Evolutionary conservation across 2,888 invertebrate genomes (phyloP), one percentile per base, ranked within the genome.

Genomic region (Blastobasis adustella): DNA sequence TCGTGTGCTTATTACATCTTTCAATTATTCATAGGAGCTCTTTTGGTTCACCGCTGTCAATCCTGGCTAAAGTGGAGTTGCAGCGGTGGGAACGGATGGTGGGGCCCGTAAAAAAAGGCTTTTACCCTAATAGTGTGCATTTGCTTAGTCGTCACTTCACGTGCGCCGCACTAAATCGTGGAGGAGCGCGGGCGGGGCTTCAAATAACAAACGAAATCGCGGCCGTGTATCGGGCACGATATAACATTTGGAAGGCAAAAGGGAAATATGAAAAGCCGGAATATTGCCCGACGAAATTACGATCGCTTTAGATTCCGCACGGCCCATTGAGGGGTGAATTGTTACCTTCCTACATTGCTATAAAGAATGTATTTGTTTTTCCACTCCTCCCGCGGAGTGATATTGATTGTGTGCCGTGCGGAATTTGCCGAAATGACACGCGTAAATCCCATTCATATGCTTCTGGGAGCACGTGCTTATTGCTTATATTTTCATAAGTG

Each of bases 241-340:
- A 79, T 76, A 79, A 83, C 79, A 81, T 82, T 84, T 76, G 74
- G 74, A 67, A 76, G 74, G 81, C 74, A 80, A 82, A 77, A 79
- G 74, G 79, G 81, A 85, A 86, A 85, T 85, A 86, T 87, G 85
- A 82, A 83, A 86, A 83, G 79, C 77, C 79, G 68, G 80, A 84
- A 85, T 84, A 85, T 87, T 82, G 82, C 82, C 80, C 79, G 81
- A 79, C 84, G 75, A 84, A 84, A 87, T 87, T 86, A 85, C 85
- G 82, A 83, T 84, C 83, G 79, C 78, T 85, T 86, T 84, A 77
- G 85, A 85, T 82, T 84, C 82, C 75, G 67, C 75, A 79, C 80
- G 78, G 77, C 76, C 83, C 78, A 84, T 85, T 81, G 82, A 79
- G 79, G 74, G 81, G 77, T 80, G 79, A 84, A 85, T 84, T 86